Evolutionary conservation across 2,113 vertebrate genomes (phyloP).

Genomic region (Symphodus melops): DNA sequence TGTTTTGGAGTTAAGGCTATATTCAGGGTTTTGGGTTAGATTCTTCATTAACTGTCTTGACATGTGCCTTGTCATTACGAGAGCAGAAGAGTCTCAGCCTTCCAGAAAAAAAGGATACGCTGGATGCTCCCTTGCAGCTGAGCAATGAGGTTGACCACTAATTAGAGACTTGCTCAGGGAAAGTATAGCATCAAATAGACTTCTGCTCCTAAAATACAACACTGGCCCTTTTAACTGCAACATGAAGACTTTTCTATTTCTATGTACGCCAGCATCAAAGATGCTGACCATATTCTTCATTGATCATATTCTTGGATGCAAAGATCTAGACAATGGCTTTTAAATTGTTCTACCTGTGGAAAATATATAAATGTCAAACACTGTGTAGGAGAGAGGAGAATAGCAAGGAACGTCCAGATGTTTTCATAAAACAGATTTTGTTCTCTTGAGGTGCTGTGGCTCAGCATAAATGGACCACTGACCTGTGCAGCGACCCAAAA

Average conservation of each 20-base stretch:
- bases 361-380: constrained; percentile 10
- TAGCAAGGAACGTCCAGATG: background rate
- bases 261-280: constrained; percentile 35
- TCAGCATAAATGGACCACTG: constrained; percentile 40
- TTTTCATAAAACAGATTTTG: constrained; percentile 8
- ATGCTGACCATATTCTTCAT: constrained; percentile 34
- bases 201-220: constrained; percentile 65
- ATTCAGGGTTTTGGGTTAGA: constrained; percentile 68
- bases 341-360: background rate
- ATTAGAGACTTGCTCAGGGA: constrained; percentile 74
- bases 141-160: constrained; percentile 74
- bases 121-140: constrained; percentile 70
- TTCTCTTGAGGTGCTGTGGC: constrained; percentile 18
- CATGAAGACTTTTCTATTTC: constrained; percentile 60
- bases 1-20: constrained; percentile 70
- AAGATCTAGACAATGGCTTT: constrained; percentile 14
- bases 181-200: constrained; percentile 79
- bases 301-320: constrained; percentile 23
- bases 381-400: background rate
- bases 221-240: constrained; percentile 51
- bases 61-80: constrained; percentile 82
- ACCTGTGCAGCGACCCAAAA: constrained; percentile 46
- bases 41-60: constrained; percentile 73
- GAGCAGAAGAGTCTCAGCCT: constrained; percentile 63
- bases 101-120: constrained; percentile 69